Percentiles rank a stretch among this genome's conserved stretches.
Evolutionary conservation across 2,113 vertebrate genomes (phyloP).

Genomic region (Limanda limanda): DNA sequence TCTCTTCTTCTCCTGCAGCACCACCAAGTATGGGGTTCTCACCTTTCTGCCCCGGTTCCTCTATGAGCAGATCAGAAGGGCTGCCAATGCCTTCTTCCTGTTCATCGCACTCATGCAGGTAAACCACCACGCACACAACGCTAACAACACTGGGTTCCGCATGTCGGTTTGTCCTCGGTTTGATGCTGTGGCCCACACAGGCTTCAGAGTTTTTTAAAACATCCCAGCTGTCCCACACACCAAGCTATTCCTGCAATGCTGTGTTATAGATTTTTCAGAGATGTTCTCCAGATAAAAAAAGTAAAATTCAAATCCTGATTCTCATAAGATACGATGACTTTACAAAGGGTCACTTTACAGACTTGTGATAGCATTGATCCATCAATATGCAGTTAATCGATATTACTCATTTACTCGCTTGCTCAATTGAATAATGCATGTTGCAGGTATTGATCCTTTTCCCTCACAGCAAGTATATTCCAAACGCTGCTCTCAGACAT

Average conservation of each 20-base stretch:
- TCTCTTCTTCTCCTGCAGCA: constrained; percentile 80
- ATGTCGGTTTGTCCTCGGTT: constrained; percentile 20
- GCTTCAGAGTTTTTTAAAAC: not conserved
- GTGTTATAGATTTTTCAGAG: not conserved
- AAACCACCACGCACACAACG: constrained; percentile 35
- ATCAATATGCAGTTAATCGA: not conserved
- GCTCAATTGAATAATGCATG: not conserved
- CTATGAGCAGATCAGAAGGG: constrained; percentile 98
- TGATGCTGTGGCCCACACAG: constrained; percentile 11
- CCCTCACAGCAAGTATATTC: too few species aligned
- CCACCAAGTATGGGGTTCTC: constrained; percentile 97
- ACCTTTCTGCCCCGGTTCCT: constrained; percentile 99
- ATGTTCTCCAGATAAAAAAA: not conserved
- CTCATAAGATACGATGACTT: not conserved
- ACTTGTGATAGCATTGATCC: not conserved
- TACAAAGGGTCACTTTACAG: not conserved
- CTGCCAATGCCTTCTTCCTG: constrained; percentile 99
- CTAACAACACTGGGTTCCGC: not conserved
- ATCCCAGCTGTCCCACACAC: not conserved
- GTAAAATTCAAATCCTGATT: not conserved
- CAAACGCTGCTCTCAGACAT: too few species aligned
- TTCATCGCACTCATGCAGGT: constrained; percentile 99
- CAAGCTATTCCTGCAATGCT: not conserved
- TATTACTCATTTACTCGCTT: not conserved
- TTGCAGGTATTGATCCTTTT: too few species aligned